Evolutionary conservation across 2,797 vertebrate species (phyloP).

Genomic region (Astyanax mexicanus): DNA sequence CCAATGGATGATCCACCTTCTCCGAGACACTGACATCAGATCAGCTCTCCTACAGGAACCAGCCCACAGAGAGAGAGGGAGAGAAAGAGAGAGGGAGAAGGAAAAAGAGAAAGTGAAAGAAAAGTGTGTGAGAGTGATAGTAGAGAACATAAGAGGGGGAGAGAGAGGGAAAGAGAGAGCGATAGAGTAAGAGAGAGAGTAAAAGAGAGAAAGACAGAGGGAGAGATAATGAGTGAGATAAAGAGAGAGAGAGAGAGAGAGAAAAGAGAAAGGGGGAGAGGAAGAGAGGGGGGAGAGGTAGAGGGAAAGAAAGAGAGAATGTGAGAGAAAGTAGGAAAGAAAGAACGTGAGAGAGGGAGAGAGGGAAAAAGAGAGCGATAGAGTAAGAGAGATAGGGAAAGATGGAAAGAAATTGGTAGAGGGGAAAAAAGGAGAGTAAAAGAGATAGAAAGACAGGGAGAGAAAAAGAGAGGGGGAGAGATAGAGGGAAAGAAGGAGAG

Average conservation of each 20-base stretch:
- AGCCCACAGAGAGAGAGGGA: slow-evolving; percentile 1
- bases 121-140: too few species aligned
- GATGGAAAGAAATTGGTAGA: too few species aligned
- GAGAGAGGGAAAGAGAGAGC: too few species aligned
- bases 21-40: slow-evolving; percentile 46
- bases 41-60: slow-evolving; percentile 31
- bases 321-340: not conserved
- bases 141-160: too few species aligned
- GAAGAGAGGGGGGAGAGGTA: too few species aligned
- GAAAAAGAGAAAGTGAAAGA: too few species aligned
- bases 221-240: not conserved
- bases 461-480: not conserved
- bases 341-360: not conserved
- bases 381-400: not conserved
- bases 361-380: not conserved
- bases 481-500: not conserved
- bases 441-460: not conserved
- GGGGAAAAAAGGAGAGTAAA: not conserved
- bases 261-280: too few species aligned
- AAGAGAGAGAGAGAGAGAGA: not conserved
- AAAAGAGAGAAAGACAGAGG: not conserved
- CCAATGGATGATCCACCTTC: slow-evolving; percentile 30
- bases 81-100: not conserved
- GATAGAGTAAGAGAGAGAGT: not conserved
- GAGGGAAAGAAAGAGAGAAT: not conserved